Percentiles rank a stretch among this genome's conserved stretches.
phyloP scores from a whole-genome alignment of 37 sponge, comb jelly and placozoan species.

The Halisarca cf. caerulea region DNA sequence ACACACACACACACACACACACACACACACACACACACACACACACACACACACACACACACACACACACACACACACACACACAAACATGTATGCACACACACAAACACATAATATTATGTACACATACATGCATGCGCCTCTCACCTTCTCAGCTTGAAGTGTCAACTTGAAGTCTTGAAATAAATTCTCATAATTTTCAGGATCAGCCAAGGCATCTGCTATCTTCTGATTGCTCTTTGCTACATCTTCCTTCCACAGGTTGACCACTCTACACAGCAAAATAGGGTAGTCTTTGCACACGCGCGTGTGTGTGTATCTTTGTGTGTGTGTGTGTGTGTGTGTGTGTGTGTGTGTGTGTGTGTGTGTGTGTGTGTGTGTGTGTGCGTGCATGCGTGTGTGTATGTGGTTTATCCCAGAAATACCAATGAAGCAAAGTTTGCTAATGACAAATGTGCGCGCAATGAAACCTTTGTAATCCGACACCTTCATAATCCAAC shows the following conservation, averaged over 20 bases:
- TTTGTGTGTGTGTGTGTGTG: too few relatives aligned
- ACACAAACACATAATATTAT: too few relatives aligned
- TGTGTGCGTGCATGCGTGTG: too few relatives aligned
- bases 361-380: too few relatives aligned
- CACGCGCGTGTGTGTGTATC: too few relatives aligned
- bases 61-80: neutral
- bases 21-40: neutral
- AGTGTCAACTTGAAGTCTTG: slow-evolving; percentile 80
- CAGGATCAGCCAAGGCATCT: slow-evolving; percentile 91
- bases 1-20: too few relatives aligned
- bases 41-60: neutral
- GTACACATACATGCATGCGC: too few relatives aligned
- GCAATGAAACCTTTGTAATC: too few relatives aligned
- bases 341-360: slow-evolving; percentile 33
- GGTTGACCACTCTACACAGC: slow-evolving; percentile 63
- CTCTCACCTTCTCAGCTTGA: slow-evolving; percentile 60
- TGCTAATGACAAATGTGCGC: too few relatives aligned
- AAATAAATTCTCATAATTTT: slow-evolving; percentile 91
- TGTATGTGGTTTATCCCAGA: too few relatives aligned
- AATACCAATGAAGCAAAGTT: too few relatives aligned
- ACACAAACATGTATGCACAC: too few relatives aligned
- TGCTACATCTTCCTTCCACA: slow-evolving; percentile 84
- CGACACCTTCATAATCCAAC: neutral
- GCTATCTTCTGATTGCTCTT: slow-evolving; percentile 87
- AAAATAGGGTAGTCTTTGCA: neutral